Conservation (phyloP, 1,140 invertebrate species). For the Capitella teleta region DNA sequence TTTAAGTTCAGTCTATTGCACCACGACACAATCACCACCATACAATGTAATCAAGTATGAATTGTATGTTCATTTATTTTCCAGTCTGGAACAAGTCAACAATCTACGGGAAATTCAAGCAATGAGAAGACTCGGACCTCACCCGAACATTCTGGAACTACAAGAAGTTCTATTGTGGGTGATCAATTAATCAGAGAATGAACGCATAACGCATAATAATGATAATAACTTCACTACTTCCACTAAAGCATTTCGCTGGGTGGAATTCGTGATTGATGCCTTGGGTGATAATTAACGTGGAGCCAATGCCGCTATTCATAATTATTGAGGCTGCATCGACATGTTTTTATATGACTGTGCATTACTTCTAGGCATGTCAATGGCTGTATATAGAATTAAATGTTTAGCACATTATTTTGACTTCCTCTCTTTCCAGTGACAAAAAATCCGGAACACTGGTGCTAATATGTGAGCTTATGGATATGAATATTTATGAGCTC, state of each 20-base stretch:
- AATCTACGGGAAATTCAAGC: slow-evolving; percentile 52
- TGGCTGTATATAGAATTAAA: neutral
- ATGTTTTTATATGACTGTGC: neutral
- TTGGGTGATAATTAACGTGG: neutral
- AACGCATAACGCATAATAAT: neutral
- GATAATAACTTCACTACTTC: neutral
- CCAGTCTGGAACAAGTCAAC: slow-evolving; percentile 48
- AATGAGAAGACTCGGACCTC: slow-evolving; percentile 48
- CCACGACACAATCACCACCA: no score
- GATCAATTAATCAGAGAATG: neutral
- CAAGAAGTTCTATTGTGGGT: slow-evolving; percentile 54
- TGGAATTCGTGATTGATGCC: neutral
- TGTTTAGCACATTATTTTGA: neutral
- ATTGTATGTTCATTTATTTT: slow-evolving; percentile 9
- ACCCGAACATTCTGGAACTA: slow-evolving; percentile 53
- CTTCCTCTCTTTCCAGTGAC: slow-evolving; percentile 32
- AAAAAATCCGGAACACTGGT: slow-evolving; percentile 48
- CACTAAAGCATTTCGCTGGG: neutral
- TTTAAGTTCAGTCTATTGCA: no score
- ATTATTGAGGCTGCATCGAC: neutral
- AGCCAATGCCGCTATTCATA: neutral
- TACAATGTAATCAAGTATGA: neutral
- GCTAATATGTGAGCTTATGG: slow-evolving; percentile 57
- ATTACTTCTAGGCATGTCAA: neutral
- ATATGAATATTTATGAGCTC: slow-evolving; percentile 58